phyloP scores from a whole-genome alignment of 2,888 invertebrate species.

The Vanessa cardui region DNA sequence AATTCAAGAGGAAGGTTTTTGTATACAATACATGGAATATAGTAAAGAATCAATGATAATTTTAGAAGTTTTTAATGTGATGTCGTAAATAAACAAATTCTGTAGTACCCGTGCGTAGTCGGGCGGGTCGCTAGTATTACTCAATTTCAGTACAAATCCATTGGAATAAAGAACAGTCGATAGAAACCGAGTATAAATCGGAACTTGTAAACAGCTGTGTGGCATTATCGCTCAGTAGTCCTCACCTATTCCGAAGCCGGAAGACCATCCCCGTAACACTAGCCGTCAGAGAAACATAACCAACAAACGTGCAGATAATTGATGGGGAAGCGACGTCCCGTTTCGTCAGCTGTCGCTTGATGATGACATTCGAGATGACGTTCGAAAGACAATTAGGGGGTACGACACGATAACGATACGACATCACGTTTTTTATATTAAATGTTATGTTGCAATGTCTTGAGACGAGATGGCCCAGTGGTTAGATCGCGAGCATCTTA shows the following conservation, averaged over 20 bases:
- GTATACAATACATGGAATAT: too few species aligned
- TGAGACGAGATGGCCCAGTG: too few species aligned
- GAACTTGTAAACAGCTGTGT: slow-evolving; percentile 41
- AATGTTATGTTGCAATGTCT: too few species aligned
- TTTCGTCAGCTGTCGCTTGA: slow-evolving; percentile 60
- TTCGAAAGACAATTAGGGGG: slow-evolving; percentile 39
- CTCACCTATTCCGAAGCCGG: slow-evolving; percentile 53
- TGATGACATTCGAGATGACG: slow-evolving; percentile 59
- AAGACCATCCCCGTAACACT: slow-evolving; percentile 52
- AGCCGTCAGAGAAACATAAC: slow-evolving; percentile 48
- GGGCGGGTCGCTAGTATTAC: too few species aligned
- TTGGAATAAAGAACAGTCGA: too few species aligned
- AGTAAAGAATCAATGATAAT: too few species aligned
- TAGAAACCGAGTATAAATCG: slow-evolving; percentile 8
- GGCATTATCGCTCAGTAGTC: slow-evolving; percentile 46
- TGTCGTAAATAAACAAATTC: too few species aligned
- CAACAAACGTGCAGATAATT: slow-evolving; percentile 55
- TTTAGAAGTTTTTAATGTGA: too few species aligned
- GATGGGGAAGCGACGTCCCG: slow-evolving; percentile 61
- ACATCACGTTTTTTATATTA: neutral
- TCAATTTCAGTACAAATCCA: neutral
- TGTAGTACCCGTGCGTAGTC: too few species aligned
- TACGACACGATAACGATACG: slow-evolving; percentile 36
- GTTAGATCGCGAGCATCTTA: too few species aligned
- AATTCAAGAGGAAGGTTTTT: too few species aligned